These are phyloP conservation scores for Atrina japonica DNA, from an alignment of 2,888 invertebrate genomes.

Conservation along the genomic window DNA sequence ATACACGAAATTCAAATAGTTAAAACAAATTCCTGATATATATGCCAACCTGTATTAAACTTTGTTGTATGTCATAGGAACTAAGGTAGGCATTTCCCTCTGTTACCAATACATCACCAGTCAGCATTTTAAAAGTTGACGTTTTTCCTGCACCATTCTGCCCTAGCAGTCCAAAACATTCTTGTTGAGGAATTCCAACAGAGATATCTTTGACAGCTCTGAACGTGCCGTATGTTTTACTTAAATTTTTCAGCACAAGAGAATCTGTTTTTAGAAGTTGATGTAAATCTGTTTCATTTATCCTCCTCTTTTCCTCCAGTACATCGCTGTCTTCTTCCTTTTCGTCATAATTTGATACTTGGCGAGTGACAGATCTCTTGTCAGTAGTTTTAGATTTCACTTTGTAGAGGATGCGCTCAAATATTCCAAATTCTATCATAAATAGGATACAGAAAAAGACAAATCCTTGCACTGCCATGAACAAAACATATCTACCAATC, in stretches of 20 bases:
- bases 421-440: conserved; percentile 83
- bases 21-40: too few species aligned
- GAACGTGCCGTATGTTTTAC: conserved; percentile 86
- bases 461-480: conserved; percentile 83
- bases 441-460: conserved; percentile 85
- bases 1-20: too few species aligned
- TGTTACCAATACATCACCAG: conserved; percentile 82
- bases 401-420: conserved; percentile 17
- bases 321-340: conserved; percentile 77
- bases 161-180: conserved; percentile 91
- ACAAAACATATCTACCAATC: conserved; percentile 85
- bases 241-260: conserved; percentile 79
- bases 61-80: conserved; percentile 70
- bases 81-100: conserved; percentile 83
- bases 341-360: conserved; percentile 9
- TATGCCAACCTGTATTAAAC: conserved; percentile 5
- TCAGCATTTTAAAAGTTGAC: conserved; percentile 89
- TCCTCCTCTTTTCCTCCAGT: conserved; percentile 74
- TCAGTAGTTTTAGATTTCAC: neutral
- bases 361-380: neutral
- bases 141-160: conserved; percentile 96
- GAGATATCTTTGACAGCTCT: conserved; percentile 75
- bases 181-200: conserved; percentile 78
- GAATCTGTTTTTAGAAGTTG: conserved; percentile 27
- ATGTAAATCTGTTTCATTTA: conserved; percentile 56